These are phyloP conservation scores for Erebia palarica DNA, from an alignment of 2,888 invertebrate species.

Conservation along the genomic window DNA sequence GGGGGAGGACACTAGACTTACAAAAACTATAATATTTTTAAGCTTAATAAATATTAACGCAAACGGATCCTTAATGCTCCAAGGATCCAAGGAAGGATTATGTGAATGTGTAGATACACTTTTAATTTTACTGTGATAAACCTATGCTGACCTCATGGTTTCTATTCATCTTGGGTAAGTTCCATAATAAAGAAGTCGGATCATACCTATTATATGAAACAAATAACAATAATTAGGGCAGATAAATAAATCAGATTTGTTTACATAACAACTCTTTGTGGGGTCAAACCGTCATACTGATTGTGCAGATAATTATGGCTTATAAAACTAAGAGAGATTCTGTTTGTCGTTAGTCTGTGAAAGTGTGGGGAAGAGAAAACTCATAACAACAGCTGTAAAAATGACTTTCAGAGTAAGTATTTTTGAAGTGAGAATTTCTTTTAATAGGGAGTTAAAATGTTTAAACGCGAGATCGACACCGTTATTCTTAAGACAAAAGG, in stretches of 20 bases:
- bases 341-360: not conserved
- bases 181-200: conserved; percentile 7
- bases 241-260: conserved; percentile 15
- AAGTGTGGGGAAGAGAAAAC: not conserved
- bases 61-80: no score
- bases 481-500: no score
- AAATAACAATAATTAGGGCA: conserved; percentile 5
- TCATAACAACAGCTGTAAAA: not conserved
- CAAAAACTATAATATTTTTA: no score
- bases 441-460: no score
- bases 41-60: no score
- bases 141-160: no score
- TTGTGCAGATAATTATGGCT: not conserved
- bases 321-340: conserved; percentile 3
- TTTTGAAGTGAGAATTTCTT: no score
- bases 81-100: no score
- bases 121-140: no score
- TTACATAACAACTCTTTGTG: conserved; percentile 1
- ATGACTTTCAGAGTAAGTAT: conserved; percentile 18
- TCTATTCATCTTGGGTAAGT: conserved; percentile 3
- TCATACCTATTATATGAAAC: not conserved
- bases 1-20: no score
- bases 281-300: conserved; percentile 8
- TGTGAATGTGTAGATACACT: no score
- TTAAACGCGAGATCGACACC: no score